phyloP scores from a whole-genome alignment of 2,888 invertebrate species.

The Nymphalis urticae region DNA sequence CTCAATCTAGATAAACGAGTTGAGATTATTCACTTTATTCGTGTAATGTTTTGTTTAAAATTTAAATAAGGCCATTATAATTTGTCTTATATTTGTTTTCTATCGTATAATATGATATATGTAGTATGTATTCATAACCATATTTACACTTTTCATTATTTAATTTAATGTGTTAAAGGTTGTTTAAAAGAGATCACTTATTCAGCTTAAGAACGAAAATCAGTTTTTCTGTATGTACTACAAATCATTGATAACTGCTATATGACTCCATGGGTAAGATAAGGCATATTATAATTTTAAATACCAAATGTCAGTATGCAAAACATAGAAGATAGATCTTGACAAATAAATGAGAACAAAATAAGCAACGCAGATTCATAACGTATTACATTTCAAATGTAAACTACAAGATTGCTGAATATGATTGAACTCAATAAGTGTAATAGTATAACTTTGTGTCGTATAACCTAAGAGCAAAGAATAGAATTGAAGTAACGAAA shows the following conservation, averaged over 20 bases:
- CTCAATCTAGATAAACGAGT: neutral
- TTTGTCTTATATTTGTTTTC: too few species aligned
- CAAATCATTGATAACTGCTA: too few species aligned
- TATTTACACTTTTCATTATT: too few species aligned
- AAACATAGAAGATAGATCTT: slow-evolving; percentile 22
- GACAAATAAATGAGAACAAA: slow-evolving; percentile 32
- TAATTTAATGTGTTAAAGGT: too few species aligned
- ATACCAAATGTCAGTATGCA: slow-evolving; percentile 16
- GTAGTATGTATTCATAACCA: too few species aligned
- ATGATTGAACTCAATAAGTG: slow-evolving; percentile 36
- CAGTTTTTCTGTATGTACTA: too few species aligned
- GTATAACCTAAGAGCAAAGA: slow-evolving; percentile 8
- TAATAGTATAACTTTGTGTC: slow-evolving; percentile 21
- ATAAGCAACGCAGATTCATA: slow-evolving; percentile 36
- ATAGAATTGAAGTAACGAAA: neutral
- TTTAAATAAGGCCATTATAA: too few species aligned
- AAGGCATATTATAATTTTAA: neutral
- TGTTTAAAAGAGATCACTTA: too few species aligned
- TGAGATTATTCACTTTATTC: too few species aligned
- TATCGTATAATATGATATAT: too few species aligned
- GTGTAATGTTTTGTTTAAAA: too few species aligned
- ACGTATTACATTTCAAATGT: slow-evolving; percentile 29
- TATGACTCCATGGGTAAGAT: neutral
- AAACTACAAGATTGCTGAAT: slow-evolving; percentile 27
- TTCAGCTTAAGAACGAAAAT: too few species aligned